Conservation (phyloP, 2,797 vertebrate genomes). For the Scarus forsteni region DNA sequence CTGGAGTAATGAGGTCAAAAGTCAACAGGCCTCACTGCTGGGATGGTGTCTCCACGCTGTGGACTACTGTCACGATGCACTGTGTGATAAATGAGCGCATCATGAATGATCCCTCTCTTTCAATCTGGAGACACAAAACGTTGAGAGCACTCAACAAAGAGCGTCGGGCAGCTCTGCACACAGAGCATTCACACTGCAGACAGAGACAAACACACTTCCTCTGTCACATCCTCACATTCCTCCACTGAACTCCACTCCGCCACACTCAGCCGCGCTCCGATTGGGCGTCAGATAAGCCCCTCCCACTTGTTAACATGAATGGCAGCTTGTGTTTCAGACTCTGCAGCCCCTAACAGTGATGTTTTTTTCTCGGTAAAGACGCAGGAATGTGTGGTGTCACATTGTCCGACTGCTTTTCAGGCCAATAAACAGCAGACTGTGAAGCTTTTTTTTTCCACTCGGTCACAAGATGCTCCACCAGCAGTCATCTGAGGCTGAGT, state of each 20-base stretch:
- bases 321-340: constrained; percentile 62
- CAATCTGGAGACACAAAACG: too few species aligned
- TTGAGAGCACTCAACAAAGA: too few species aligned
- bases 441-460: constrained; percentile 42
- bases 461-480: constrained; percentile 74
- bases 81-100: too few species aligned
- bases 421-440: constrained; percentile 64
- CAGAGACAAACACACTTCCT: not conserved
- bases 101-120: too few species aligned
- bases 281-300: constrained; percentile 37
- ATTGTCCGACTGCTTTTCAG: constrained; percentile 58
- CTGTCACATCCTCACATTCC: constrained; percentile 31
- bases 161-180: too few species aligned
- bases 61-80: too few species aligned
- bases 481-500: constrained; percentile 73
- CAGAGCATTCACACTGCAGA: too few species aligned
- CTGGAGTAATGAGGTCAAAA: too few species aligned
- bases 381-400: constrained; percentile 59
- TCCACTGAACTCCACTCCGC: constrained; percentile 26
- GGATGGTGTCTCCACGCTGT: too few species aligned
- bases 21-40: too few species aligned
- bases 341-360: constrained; percentile 20
- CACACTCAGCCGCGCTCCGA: constrained; percentile 28
- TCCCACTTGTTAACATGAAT: constrained; percentile 58
- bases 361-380: constrained; percentile 19